Evolutionary conservation across 2,113 vertebrate genomes (phyloP).

Genomic region (Danionella cerebrum): DNA sequence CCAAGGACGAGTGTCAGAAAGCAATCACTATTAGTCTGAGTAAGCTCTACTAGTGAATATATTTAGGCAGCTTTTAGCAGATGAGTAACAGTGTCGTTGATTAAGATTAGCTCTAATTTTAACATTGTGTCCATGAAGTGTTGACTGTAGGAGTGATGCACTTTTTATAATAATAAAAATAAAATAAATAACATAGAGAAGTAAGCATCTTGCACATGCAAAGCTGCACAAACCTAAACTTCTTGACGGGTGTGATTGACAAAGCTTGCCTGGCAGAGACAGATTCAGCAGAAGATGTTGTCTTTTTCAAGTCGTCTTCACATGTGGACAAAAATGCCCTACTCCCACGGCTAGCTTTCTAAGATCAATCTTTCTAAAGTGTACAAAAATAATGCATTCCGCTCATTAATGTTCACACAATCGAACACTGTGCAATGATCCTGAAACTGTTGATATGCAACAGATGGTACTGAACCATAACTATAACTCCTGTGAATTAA

Average conservation of each 20-base stretch:
- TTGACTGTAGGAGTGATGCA: slow-evolving; percentile 47
- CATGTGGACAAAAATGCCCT: too few relatives aligned
- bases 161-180: slow-evolving; percentile 40
- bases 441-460: too few relatives aligned
- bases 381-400: not conserved
- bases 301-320: slow-evolving; percentile 30
- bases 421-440: not conserved
- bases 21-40: slow-evolving; percentile 79
- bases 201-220: slow-evolving; percentile 57
- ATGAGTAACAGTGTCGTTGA: slow-evolving; percentile 73
- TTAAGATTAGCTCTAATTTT: slow-evolving; percentile 68
- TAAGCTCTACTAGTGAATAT: slow-evolving; percentile 69
- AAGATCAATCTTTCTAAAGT: not conserved
- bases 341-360: not conserved
- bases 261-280: slow-evolving; percentile 42
- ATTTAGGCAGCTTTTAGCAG: slow-evolving; percentile 82
- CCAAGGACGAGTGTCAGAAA: slow-evolving; percentile 76
- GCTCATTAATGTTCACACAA: not conserved
- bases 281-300: slow-evolving; percentile 30
- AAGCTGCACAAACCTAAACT: slow-evolving; percentile 53
- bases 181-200: slow-evolving; percentile 17
- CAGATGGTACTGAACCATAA: too few relatives aligned
- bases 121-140: slow-evolving; percentile 69
- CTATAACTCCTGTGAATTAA: too few relatives aligned
- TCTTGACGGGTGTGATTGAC: slow-evolving; percentile 58